Evolutionary conservation across 1,140 invertebrate species (phyloP), one percentile per base, ranked within the genome.

Genomic region (Megalonaias nervosa): DNA sequence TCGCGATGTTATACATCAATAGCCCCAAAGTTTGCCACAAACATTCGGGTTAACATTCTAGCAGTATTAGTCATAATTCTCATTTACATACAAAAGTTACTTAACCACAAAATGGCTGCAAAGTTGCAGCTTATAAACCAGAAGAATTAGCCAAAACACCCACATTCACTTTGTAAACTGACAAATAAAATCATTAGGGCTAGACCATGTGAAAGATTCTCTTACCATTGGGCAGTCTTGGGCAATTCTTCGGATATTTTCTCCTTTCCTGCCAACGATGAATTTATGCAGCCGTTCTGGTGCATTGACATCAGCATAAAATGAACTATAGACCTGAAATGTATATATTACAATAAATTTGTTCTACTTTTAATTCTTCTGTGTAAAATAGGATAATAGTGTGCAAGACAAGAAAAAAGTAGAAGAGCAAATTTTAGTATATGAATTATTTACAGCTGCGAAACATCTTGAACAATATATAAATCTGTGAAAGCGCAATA

Each of bases 271-370:
- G 26, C 98, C 98, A 90, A 99, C 98, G 67, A 99, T 97, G 86
- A 98, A 98, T 86, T 97, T 97, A 90, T 99, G 97, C 81, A 99
- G 95, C 98, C 98, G 99, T 67, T 95, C 93, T 0, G 97, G 97
- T 57, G 97, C 97, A 82, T 95, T 93, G 31, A 99, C 94, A 81
- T 94, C 94, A 38, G 94, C 94, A n/a, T 95, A 95, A 84, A 95
- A 94, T 61, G 97, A 95, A 84, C 97, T 98, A 90, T 98, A 99
- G 1, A 98, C 98, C 91, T 91, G 82, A 26, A 80, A 74, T 61
- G 69, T 57, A 77, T 62, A 80, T 2, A 31, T 31, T 31, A 31
- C 31, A 31, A 31, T 31, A 31, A 31, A 5, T 5, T 31, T 59
- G 15, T 73, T 77, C 81, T 94, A 87, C 97, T 95, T 85, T 95